Conservation (phyloP, 2,797 vertebrate species). For the Lindbergichthys nudifrons region DNA sequence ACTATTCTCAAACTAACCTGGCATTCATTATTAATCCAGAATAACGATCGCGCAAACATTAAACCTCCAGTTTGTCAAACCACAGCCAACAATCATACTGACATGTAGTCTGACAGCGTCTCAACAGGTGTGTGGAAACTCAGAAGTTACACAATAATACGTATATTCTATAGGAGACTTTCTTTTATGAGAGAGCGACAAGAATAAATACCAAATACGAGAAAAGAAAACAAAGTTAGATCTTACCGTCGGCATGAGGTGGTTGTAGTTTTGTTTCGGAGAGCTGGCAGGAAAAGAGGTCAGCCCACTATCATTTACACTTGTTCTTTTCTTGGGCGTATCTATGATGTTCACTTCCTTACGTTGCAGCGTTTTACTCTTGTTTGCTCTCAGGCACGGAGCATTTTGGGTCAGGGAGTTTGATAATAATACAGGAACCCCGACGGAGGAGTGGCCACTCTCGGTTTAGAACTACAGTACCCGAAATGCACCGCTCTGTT, state of each 20-base stretch:
- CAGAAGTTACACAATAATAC: conserved; percentile 45
- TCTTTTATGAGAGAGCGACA: background rate
- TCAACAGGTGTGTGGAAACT: conserved; percentile 49
- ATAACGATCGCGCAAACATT: background rate
- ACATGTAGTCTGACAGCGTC: background rate
- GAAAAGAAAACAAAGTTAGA: conserved; percentile 21
- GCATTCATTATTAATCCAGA: conserved; percentile 10
- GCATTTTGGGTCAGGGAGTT: conserved; percentile 81
- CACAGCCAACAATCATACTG: background rate
- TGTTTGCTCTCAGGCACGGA: conserved; percentile 44
- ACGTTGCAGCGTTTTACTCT: conserved; percentile 23
- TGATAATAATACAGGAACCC: background rate
- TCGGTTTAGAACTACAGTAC: conserved; percentile 57
- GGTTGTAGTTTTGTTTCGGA: conserved; percentile 39
- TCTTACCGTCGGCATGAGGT: conserved; percentile 68
- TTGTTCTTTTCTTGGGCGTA: conserved; percentile 43
- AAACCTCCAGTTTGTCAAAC: background rate
- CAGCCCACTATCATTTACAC: conserved; percentile 39
- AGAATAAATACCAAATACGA: too few species aligned
- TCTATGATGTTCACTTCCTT: conserved; percentile 43
- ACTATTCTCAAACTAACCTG: background rate
- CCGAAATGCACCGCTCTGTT: conserved; percentile 69
- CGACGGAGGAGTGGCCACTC: conserved; percentile 22
- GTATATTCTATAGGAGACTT: background rate
- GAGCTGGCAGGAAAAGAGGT: conserved; percentile 40